Conservation (phyloP, 2,113 vertebrate species). For the Ardeotis arabs region DNA sequence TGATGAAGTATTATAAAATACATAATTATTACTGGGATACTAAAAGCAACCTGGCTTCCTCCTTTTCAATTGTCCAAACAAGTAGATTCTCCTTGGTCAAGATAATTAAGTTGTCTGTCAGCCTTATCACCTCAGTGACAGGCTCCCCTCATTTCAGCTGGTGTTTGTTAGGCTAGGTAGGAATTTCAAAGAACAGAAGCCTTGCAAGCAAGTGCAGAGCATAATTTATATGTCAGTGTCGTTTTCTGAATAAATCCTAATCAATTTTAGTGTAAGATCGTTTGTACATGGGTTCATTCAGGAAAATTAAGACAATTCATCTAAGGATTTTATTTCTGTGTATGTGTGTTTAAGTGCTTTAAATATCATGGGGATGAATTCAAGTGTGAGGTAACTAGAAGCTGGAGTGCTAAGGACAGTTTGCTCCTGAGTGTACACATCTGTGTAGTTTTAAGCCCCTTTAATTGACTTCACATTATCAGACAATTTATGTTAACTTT, state of each 20-base stretch:
- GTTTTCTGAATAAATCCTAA: neutral
- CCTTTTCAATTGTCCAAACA: neutral
- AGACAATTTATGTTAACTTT: neutral
- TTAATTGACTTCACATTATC: neutral
- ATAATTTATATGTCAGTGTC: neutral
- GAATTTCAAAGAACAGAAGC: neutral
- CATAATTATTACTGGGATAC: slow-evolving; percentile 1
- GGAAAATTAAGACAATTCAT: neutral
- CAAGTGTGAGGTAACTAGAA: neutral
- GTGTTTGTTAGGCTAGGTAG: neutral
- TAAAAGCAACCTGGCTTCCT: neutral
- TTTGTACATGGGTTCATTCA: neutral
- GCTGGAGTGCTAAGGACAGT: neutral
- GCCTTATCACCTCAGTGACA: slow-evolving; percentile 34
- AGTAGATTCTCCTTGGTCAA: slow-evolving; percentile 13
- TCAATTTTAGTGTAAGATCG: neutral
- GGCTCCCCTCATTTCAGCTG: neutral
- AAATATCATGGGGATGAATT: neutral
- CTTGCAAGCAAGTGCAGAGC: neutral
- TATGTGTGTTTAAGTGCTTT: neutral
- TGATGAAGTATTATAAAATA: neutral
- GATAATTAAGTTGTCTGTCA: slow-evolving; percentile 52
- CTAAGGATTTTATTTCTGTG: neutral
- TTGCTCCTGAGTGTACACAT: neutral
- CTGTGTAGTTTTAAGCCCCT: neutral